Evolutionary conservation across 2,113 vertebrate genomes (phyloP).

Genomic region (Hepsetus odoe): DNA sequence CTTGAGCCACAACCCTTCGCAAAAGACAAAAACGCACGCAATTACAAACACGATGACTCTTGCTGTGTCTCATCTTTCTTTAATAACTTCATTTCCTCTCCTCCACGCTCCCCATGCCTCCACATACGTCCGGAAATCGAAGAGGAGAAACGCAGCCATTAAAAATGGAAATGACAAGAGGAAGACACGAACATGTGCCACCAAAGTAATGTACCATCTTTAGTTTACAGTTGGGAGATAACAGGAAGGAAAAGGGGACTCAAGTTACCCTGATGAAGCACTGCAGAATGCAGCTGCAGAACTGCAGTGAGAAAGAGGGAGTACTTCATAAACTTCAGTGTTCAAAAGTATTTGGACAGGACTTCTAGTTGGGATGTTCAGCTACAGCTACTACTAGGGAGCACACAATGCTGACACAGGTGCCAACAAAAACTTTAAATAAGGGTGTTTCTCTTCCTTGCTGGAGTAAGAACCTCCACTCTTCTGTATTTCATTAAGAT

Average conservation of each 20-base stretch:
- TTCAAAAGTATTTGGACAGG: not conserved
- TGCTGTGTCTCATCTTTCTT: conserved; percentile 40
- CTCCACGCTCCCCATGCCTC: not conserved
- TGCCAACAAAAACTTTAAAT: no score
- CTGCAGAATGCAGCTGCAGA: not conserved
- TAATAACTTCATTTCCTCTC: conserved; percentile 30
- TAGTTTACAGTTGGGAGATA: not conserved
- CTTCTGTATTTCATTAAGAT: no score
- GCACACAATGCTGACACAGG: not conserved
- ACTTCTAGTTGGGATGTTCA: not conserved
- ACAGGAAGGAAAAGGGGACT: not conserved
- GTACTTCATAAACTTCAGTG: not conserved
- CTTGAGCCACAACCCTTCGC: not conserved
- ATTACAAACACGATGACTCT: not conserved
- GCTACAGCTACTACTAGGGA: not conserved
- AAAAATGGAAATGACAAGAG: conserved; percentile 11
- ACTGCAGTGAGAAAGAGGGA: not conserved
- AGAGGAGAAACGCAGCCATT: not conserved
- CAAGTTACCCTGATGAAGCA: not conserved
- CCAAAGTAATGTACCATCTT: not conserved
- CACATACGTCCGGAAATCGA: not conserved
- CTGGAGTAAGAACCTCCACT: no score
- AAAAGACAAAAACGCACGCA: not conserved
- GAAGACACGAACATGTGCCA: not conserved
- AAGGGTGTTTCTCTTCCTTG: no score